Base-by-base conservation (phyloP, 2,797 vertebrate species). In the Cirrhinus molitorella region DNA sequence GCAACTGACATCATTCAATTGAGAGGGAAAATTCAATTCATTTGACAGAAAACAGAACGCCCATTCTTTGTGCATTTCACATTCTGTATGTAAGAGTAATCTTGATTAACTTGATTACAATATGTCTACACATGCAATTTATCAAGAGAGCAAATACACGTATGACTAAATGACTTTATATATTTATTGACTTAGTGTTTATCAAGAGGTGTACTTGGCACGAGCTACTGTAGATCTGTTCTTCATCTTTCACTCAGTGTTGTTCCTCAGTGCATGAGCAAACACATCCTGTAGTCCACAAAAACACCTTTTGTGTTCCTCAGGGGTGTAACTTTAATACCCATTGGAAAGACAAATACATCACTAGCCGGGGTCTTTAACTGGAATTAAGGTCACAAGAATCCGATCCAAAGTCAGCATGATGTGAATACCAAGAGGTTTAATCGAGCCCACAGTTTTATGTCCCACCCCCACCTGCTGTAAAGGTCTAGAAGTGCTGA, bases 301-400 rank as follows among this genome's bases (percentile, higher is more conserved):
- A 82, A 78, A 79, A 70, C 49, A 85, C 17, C n/a, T 45, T 85
- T 45, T 65, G 71, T 82, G 55, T 66, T 55, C 59, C 47, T 68
- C 80, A 79, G 61, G 59, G 67, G 68, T 78, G 81, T 78, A 83
- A 78, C 81, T 78, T 47, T 83, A 78, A 71, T 37, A 83, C 63
- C 37, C 53, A 51, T 71, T 28, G 74, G 81, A 83, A 83, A 83
- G 81, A 83, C 40, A 83, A 83, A 83, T 49, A 83, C 65, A 49
- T 59, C 74, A 47, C 66, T 49, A 59, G 65, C 65, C 28, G 10
- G 57, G 74, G 37, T 21, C 65, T 83, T 83, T 83, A 77, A 83
- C 51, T 1, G 65, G 81, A 83, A 83, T 34, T 49, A 28, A 78
- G 81, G 74, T 77, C 25, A 76, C 23, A 49, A 71, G 65, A 78